A percentile compares a stretch with the other conserved stretches of the same genome.
Evolutionary conservation across 2,113 vertebrate genomes (phyloP).

Genomic region (Pavo muticus): DNA sequence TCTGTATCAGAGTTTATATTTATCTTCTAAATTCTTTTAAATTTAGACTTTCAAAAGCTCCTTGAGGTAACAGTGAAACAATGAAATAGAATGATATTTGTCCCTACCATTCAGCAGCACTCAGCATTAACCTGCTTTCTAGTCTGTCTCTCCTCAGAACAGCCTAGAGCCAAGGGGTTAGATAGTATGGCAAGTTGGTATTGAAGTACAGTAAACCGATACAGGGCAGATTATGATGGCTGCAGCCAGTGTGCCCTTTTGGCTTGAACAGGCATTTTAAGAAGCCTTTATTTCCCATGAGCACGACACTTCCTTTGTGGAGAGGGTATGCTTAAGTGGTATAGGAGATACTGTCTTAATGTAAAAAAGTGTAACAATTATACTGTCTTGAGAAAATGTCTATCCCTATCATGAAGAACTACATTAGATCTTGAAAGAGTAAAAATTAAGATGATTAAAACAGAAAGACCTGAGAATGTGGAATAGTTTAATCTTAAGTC

Average conservation of each 20-base stretch:
- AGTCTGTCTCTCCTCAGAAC: not conserved
- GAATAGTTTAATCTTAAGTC: not conserved
- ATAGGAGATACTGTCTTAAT: not conserved
- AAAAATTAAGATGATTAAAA: not conserved
- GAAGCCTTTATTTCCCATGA: not conserved
- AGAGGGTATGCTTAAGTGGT: not conserved
- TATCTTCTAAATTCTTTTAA: not conserved
- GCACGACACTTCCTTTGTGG: not conserved
- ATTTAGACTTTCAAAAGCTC: not conserved
- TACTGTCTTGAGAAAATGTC: not conserved
- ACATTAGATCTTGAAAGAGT: not conserved
- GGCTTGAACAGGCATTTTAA: not conserved
- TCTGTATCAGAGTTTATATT: not conserved
- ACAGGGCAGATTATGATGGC: rapidly evolving
- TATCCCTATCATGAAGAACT: not conserved
- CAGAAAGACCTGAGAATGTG: not conserved
- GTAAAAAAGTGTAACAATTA: not conserved
- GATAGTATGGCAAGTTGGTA: not conserved
- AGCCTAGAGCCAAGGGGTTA: not conserved
- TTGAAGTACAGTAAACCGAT: not conserved
- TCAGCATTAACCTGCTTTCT: not conserved
- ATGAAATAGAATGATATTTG: not conserved
- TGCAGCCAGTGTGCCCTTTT: not conserved
- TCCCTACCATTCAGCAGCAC: not conserved
- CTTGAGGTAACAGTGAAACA: not conserved